Base-by-base conservation (phyloP, 2,888 invertebrate genomes). In the Apodemia zela region DNA sequence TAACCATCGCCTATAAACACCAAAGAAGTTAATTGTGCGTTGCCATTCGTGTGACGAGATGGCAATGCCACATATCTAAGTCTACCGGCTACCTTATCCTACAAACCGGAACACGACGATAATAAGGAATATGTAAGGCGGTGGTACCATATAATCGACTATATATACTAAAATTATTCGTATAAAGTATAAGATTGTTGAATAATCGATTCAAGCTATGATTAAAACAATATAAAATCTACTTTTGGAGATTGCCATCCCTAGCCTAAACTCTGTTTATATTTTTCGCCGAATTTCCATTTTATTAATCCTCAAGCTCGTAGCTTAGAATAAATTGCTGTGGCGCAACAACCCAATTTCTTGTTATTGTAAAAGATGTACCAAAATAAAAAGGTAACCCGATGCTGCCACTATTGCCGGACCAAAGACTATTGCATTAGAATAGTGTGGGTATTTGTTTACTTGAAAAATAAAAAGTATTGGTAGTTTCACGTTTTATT, bases 221-320 rank as follows among this genome's bases (percentile, higher is more conserved):
- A 38, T 13, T 38, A 38, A 49, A 49, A 49, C 8, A 10, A 18
- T 18, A 18, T 18, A 8, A 18, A 49, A 18, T 49, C 18, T 8
- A 38, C 38, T 13, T 38, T 13, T 3, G 38, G 3, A 38, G 11
- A 38, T 51, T 21, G 18, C 13, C 18, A 51, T 21, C 51, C 47
- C 51, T 18, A 21, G 13, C 11, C 51, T 18, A 51, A 51, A 21
- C 51, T 51, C 17, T 51, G 21, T 18, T 51, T 18, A 18, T 18
- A 18, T 18, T 51, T 51, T 51, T 18, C 51, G 11, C 51, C 51
- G 18, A 51, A 51, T 51, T 51, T 51, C 51, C 51, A 51, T 51
- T 51, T 51, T 51, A 51, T 51, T 51, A 51, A 51, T 51, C 51
- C 21, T 11, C 51, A 51, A 21, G 51, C 18, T 11, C 51, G 51